phyloP scores from a whole-genome alignment of 2,888 invertebrate genomes.

The Ichneumon xanthorius region DNA sequence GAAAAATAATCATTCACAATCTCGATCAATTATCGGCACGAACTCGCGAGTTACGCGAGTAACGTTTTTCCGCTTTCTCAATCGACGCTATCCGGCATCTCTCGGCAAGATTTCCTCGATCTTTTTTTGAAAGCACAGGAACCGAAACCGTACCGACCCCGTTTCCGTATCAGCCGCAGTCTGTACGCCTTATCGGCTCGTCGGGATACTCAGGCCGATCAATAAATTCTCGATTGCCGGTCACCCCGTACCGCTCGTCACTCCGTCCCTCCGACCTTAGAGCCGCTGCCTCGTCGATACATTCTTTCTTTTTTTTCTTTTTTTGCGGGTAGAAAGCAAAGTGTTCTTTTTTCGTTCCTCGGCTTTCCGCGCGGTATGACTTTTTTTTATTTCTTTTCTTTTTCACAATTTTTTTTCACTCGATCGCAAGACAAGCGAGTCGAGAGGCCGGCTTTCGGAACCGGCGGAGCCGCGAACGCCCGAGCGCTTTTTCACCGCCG shows the following conservation, averaged over 20 bases:
- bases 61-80: no score
- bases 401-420: constrained; percentile 8
- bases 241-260: constrained; percentile 58
- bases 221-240: constrained; percentile 71
- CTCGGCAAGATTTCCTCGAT: neutral
- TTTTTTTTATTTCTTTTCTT: neutral
- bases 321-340: neutral
- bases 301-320: constrained; percentile 6
- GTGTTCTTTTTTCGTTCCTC: constrained; percentile 1
- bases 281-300: constrained; percentile 18
- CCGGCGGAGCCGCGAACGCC: neutral
- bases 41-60: no score
- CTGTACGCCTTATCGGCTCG: constrained; percentile 59
- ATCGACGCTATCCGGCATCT: neutral
- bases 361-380: neutral
- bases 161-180: constrained; percentile 57
- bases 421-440: constrained; percentile 12
- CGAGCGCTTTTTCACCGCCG: constrained; percentile 8
- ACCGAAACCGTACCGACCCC: constrained; percentile 45
- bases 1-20: no score
- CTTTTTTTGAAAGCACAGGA: constrained; percentile 22
- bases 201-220: constrained; percentile 68
- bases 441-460: constrained; percentile 9
- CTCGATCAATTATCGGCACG: no score
- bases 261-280: constrained; percentile 10